Percentiles rank a stretch among this genome's conserved stretches.
Conservation (phyloP, 2,113 vertebrate species). For the Australoheros scitulus region DNA sequence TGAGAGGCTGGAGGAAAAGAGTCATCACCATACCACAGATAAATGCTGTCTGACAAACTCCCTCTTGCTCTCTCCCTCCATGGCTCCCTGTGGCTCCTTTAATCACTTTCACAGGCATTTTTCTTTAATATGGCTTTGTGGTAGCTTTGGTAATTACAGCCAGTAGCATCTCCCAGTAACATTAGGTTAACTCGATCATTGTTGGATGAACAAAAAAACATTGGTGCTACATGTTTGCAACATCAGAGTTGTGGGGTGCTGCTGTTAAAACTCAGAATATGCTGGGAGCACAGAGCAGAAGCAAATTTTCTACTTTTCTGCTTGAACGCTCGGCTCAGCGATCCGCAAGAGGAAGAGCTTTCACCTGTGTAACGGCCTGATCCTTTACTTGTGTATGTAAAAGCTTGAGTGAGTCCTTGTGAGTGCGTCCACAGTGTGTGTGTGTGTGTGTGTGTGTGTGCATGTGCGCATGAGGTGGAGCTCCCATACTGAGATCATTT, state of each 20-base stretch:
- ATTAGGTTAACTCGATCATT: constrained; percentile 1
- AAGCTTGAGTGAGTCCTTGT: constrained; percentile 39
- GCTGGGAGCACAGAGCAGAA: constrained; percentile 22
- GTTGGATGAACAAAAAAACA: not conserved
- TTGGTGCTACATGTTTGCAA: constrained; percentile 1
- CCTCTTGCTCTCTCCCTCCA: constrained; percentile 48
- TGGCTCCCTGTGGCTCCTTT: constrained; percentile 50
- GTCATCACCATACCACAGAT: constrained; percentile 76
- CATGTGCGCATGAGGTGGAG: constrained; percentile 35
- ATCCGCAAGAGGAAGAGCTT: constrained; percentile 60
- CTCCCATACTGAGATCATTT: constrained; percentile 79
- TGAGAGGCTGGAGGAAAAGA: constrained; percentile 67
- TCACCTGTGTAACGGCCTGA: constrained; percentile 62
- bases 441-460: constrained; percentile 30
- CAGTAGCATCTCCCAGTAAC: constrained; percentile 21
- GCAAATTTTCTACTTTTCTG: constrained; percentile 59
- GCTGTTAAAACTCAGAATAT: constrained; percentile 20
- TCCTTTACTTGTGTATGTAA: constrained; percentile 47
- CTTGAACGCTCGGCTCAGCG: constrained; percentile 59
- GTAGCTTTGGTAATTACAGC: constrained; percentile 14
- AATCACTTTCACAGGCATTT: constrained; percentile 28
- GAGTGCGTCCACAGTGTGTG: constrained; percentile 6
- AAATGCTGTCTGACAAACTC: constrained; percentile 65
- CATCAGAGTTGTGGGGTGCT: constrained; percentile 12
- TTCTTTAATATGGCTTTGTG: constrained; percentile 25